Percentiles rank a stretch among this genome's conserved stretches.
phyloP scores from a whole-genome alignment of 2,113 vertebrate genomes.

The Trichomycterus rosablanca region DNA sequence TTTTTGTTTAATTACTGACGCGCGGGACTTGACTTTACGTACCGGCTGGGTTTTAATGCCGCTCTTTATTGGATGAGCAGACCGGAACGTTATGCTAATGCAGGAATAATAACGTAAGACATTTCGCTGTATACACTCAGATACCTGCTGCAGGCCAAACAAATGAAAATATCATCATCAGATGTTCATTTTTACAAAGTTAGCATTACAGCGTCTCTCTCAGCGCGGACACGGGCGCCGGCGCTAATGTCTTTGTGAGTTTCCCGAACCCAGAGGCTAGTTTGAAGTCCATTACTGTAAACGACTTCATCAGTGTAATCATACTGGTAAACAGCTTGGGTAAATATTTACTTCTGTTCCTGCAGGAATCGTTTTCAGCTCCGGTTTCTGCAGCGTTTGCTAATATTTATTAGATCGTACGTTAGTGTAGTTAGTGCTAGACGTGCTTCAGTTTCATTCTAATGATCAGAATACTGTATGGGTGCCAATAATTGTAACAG shows the following conservation, averaged over 20 bases:
- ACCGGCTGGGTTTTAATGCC: too few relatives aligned
- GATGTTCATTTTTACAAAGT: slow-evolving; percentile 5
- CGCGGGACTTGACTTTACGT: too few relatives aligned
- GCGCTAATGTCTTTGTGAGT: slow-evolving; percentile 18
- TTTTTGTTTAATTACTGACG: not conserved
- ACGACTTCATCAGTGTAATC: slow-evolving; percentile 20
- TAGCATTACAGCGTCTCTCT: not conserved
- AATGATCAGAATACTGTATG: too few relatives aligned
- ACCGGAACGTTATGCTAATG: slow-evolving; percentile 21
- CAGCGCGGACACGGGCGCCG: not conserved
- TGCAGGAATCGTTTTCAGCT: not conserved
- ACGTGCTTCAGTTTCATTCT: too few relatives aligned
- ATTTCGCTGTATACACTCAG: slow-evolving; percentile 5
- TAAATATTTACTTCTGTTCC: slow-evolving; percentile 23
- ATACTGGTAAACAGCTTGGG: slow-evolving; percentile 9
- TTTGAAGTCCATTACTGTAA: slow-evolving; percentile 5
- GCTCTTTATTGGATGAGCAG: slow-evolving; percentile 11
- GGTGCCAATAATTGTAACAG: too few relatives aligned
- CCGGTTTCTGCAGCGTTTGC: too few relatives aligned
- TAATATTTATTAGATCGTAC: too few relatives aligned
- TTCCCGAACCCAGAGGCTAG: not conserved
- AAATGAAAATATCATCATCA: not conserved
- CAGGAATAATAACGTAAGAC: slow-evolving; percentile 23
- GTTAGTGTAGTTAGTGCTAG: too few relatives aligned
- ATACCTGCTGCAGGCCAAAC: slow-evolving; percentile 1